phyloP scores from a whole-genome alignment of 2,888 invertebrate species.

The Electrophaes corylata region DNA sequence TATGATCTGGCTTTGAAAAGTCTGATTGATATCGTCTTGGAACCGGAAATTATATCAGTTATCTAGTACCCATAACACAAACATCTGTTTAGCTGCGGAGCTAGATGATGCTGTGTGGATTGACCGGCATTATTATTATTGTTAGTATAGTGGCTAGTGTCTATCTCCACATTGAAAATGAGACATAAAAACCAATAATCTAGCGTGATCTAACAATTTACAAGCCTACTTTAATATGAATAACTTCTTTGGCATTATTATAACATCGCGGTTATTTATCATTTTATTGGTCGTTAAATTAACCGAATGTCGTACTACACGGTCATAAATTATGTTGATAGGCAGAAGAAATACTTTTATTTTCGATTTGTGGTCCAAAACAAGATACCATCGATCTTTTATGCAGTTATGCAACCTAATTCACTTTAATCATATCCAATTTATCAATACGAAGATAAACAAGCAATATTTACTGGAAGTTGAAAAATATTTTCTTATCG shows the following conservation, averaged over 20 bases:
- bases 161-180: background rate
- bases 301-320: constrained; percentile 34
- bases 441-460: constrained; percentile 33
- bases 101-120: no score
- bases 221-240: constrained; percentile 12
- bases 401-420: constrained; percentile 35
- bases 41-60: no score
- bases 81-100: no score
- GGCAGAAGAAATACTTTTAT: constrained; percentile 36
- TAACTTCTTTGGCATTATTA: constrained; percentile 22
- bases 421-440: constrained; percentile 36
- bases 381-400: constrained; percentile 36
- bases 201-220: constrained; percentile 19
- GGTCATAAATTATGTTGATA: constrained; percentile 37
- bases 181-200: constrained; percentile 17
- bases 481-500: no score
- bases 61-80: no score
- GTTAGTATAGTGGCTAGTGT: no score
- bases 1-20: no score
- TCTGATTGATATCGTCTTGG: no score
- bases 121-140: no score
- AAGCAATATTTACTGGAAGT: no score
- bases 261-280: constrained; percentile 33
- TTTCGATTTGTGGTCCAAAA: constrained; percentile 38
- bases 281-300: constrained; percentile 39